phyloP scores from a whole-genome alignment of 2,888 invertebrate species.

The Phytoseiulus persimilis region DNA sequence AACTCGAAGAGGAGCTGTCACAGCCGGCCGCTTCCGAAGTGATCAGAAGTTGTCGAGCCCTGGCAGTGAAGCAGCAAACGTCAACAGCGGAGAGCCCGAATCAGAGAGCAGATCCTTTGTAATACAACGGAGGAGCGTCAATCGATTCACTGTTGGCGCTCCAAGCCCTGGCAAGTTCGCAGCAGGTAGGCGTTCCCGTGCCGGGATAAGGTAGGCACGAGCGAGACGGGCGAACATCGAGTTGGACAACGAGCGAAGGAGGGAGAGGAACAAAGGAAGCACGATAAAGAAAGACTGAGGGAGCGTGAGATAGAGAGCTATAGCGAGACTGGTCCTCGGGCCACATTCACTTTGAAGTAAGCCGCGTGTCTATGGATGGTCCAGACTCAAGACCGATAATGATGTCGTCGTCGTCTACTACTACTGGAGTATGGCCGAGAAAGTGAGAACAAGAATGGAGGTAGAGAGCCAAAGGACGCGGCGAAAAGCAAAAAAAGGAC shows the following conservation, averaged over 20 bases:
- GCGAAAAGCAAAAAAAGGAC: neutral
- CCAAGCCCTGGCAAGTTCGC: neutral
- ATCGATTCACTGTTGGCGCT: neutral
- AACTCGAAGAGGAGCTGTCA: no score
- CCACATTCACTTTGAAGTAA: neutral
- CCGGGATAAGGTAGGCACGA: neutral
- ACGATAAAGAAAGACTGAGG: neutral
- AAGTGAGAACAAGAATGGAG: neutral
- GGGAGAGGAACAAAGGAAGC: neutral
- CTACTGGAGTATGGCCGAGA: neutral
- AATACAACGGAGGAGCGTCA: neutral
- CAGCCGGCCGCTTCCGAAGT: no score
- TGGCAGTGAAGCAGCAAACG: neutral
- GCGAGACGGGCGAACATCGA: neutral
- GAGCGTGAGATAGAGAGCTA: neutral
- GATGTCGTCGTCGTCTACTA: neutral
- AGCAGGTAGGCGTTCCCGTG: neutral
- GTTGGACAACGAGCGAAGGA: neutral
- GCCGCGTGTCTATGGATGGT: neutral
- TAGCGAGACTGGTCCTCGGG: neutral
- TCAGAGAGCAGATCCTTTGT: neutral
- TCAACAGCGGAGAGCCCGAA: neutral
- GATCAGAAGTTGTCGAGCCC: no score
- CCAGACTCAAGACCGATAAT: neutral
- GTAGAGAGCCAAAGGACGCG: neutral